Base-by-base conservation (phyloP, 2,888 invertebrate genomes). In the Sinodicranocentrus sp. region DNA sequence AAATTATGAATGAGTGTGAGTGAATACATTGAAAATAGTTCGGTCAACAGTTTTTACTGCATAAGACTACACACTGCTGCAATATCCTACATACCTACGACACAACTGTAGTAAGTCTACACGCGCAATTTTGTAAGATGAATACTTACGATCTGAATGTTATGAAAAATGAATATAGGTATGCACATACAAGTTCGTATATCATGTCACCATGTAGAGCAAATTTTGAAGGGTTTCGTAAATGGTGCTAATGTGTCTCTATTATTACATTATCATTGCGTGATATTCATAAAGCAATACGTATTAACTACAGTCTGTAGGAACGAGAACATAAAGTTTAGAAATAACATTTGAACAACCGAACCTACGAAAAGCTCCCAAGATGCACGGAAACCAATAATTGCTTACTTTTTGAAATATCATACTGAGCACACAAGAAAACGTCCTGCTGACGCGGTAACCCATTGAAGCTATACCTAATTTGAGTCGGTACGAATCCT, bases 401-500 rank as follows among this genome's bases (percentile, higher is more conserved):
- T 70, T 70, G 72, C 54, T 57, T 43, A 17, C 26, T 39, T 39
- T 28, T 71, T 65, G 17, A 17, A n/a, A 80, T 52, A 54, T 71
- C 63, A 65, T 25, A 43, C 65, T 72, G 71, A 17, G 68, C 39
- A 19, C 21, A 54, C 19, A 19, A 63, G 63, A 79, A 72, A 71
- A 70, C 63, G 72, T 79, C 73, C 59, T 72, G 44, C 28, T 73
- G 79, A 79, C 71, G 80, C 72, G 72, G 63, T 80, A 80, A 61
- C 72, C 71, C 72, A 80, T 67, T 72, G 33, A 80, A 67, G 65
- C 63, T 70, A 15, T 73, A 15, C 68, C 63, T 67, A 57, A 82
- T 82, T 67, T 73, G 67, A 73, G 65, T 72, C 73, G 54, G 54
- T 67, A 67, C 59, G 59, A 71, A 48, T 54, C 54, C 44, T 82